Evolutionary conservation across 2,888 invertebrate species (phyloP).

Genomic region (Galerucella pusilla): DNA sequence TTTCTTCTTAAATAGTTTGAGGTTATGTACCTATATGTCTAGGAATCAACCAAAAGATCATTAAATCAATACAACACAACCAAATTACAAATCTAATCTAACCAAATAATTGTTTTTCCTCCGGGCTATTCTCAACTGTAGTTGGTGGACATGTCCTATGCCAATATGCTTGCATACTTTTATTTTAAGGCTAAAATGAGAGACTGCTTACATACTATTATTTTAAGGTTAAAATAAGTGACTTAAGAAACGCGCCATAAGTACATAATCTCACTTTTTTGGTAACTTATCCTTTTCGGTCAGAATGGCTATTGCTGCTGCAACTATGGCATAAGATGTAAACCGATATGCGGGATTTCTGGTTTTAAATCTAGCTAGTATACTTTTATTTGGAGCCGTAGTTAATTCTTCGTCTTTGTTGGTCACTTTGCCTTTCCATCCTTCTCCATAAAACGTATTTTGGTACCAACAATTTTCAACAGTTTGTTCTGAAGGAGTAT

Average conservation of each 20-base stretch:
- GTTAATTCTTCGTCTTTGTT: conserved; percentile 61
- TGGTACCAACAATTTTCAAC: conserved; percentile 73
- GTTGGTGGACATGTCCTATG: no score
- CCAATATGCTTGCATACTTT: not conserved
- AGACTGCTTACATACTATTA: no score
- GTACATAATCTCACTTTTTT: conserved; percentile 37
- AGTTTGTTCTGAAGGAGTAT: conserved; percentile 64
- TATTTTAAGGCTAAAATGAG: not conserved
- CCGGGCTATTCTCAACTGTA: no score
- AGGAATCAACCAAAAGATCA: no score
- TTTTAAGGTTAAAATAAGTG: no score
- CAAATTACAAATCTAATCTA: no score
- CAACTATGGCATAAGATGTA: conserved; percentile 79
- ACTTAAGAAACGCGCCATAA: no score
- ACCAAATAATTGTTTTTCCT: no score
- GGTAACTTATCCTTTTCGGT: conserved; percentile 83
- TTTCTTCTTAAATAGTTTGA: no score
- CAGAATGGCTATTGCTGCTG: conserved; percentile 79
- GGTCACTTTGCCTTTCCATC: conserved; percentile 76
- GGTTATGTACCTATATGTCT: no score
- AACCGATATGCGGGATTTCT: conserved; percentile 86
- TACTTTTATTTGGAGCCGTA: conserved; percentile 69
- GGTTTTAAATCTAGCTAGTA: conserved; percentile 75
- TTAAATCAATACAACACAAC: no score
- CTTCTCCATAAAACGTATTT: conserved; percentile 79